Percentiles rank a stretch among this genome's conserved stretches.
Conservation (phyloP, 2,797 vertebrate genomes). For the Acrocephalus scirpaceus region DNA sequence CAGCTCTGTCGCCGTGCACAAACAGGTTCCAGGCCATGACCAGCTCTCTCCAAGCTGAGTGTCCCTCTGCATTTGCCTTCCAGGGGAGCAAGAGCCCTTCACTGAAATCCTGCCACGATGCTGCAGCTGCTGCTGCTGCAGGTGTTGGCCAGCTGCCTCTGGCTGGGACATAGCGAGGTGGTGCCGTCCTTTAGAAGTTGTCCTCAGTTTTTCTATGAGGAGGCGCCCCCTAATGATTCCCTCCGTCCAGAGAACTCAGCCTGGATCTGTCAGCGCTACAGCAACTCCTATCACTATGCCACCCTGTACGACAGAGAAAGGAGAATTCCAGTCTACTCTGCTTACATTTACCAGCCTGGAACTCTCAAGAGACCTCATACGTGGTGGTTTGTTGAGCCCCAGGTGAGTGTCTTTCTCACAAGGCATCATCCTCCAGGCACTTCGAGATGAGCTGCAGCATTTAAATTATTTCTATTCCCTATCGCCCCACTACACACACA, state of each 20-base stretch:
- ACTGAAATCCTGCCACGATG: not conserved
- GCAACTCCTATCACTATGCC: not conserved
- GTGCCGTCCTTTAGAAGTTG: not conserved
- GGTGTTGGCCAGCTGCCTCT: not conserved
- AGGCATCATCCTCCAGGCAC: no score
- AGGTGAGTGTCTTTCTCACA: no score
- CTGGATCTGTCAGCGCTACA: slow-evolving; percentile 36
- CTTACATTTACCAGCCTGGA: no score
- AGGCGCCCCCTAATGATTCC: not conserved
- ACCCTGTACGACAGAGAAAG: not conserved
- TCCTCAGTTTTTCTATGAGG: slow-evolving; percentile 2
- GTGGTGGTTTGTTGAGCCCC: no score
- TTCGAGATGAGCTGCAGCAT: no score
- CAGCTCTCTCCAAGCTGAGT: not conserved
- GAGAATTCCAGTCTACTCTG: slow-evolving; percentile 8
- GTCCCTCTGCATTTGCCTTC: not conserved
- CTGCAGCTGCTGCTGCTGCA: slow-evolving; percentile 2
- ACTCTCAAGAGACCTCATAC: no score
- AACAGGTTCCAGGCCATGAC: not conserved
- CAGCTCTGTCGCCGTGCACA: not conserved
- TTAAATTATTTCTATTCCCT: no score
- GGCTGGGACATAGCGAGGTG: not conserved
- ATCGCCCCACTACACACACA: no score
- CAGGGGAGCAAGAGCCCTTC: not conserved
- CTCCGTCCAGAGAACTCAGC: not conserved